phyloP scores from a whole-genome alignment of 2,888 invertebrate genomes.

The Agrochola circellaris region DNA sequence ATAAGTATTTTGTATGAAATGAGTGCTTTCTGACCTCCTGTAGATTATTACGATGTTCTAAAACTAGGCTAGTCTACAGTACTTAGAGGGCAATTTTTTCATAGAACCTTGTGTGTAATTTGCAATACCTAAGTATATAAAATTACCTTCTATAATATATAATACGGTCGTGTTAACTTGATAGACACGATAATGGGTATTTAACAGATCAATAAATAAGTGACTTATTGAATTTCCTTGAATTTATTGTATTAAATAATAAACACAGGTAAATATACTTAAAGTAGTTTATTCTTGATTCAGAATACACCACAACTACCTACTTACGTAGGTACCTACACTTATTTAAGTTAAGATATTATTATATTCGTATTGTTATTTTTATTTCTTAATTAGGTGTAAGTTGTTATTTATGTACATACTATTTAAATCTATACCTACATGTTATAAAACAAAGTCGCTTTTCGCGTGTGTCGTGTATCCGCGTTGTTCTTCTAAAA shows the following conservation, averaged over 20 bases:
- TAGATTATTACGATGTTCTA: background rate
- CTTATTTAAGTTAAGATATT: background rate
- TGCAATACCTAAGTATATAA: background rate
- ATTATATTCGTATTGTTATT: no score
- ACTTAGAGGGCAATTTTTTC: background rate
- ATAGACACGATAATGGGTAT: constrained; percentile 41
- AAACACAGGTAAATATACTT: constrained; percentile 30
- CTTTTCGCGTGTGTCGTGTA: no score
- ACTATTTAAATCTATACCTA: no score
- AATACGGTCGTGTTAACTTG: constrained; percentile 37
- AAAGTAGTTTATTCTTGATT: background rate
- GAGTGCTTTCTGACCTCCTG: background rate
- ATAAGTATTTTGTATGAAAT: background rate
- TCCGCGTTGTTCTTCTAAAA: no score
- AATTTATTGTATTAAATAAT: constrained; percentile 43
- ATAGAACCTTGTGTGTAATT: background rate
- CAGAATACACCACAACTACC: background rate
- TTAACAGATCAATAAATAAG: constrained; percentile 30
- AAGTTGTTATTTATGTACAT: no score
- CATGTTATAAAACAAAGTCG: no score
- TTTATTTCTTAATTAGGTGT: no score
- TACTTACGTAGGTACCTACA: background rate
- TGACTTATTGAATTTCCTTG: constrained; percentile 39
- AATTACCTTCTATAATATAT: background rate
- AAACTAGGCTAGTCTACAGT: background rate